Evolutionary conservation across 1,140 invertebrate species (phyloP), one percentile per base, ranked within the genome.

Genomic region (Calliphora vicina): DNA sequence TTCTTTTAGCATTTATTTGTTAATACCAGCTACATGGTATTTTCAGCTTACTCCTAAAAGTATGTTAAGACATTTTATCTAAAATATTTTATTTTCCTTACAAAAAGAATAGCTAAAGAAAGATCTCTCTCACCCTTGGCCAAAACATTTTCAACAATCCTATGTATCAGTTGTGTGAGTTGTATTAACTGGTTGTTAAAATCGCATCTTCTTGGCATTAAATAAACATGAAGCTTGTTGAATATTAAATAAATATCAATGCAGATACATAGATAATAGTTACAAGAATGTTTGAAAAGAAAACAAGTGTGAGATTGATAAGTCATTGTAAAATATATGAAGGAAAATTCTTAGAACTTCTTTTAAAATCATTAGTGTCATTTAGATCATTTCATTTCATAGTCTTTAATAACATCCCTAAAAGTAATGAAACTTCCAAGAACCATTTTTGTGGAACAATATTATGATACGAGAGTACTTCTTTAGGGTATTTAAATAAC

Each of bases 151-250:
- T 50, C 17, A 50, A 17, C 4, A 17, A 50, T n/a, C 1, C 0
- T 50, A 12, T 50, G 12, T 81, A 45, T 81, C 78, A 57, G 43
- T 35, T 81, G 72, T 82, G 29, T 50, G 0, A 10, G 82, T 29
- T 23, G 29, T 82, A 82, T 82, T 86, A 84, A 72, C 80, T 61
- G 35, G 45, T 29, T 42, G 50, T 50, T 35, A 78, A 73, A 61
- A 83, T 25, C 82, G 81, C 82, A 84, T 85, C 83, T 86, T 81
- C 50, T 86, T 84, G 84, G 85, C 83, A 85, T 86, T 50, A 50
- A 50, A 50, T 50, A 50, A 50, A 50, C 45, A 50, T 15, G 17
- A 50, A 50, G 71, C 25, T 23, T 73, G 71, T 73, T 73, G 71
- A 73, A 73, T 73, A 73, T 73, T 73, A 73, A 29, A 35, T 35